These are phyloP conservation scores for Oceanites oceanicus DNA, from an alignment of 2,113 vertebrate species.

Conservation along the genomic window DNA sequence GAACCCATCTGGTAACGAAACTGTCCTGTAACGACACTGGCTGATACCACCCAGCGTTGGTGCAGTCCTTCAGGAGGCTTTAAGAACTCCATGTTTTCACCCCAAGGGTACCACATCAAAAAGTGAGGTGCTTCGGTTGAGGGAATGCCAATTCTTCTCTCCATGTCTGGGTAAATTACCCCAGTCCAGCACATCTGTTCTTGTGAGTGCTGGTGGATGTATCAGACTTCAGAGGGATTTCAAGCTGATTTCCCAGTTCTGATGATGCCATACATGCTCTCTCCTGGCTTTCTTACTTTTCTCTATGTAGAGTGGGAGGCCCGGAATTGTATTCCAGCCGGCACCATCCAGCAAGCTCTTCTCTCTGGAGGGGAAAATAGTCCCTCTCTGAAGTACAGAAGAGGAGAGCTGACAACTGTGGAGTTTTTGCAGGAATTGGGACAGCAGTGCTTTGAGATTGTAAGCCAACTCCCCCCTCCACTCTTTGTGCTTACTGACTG, in stretches of 20 bases:
- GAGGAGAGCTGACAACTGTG: conserved; percentile 73
- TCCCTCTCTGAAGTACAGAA: conserved; percentile 74
- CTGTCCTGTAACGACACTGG: not conserved
- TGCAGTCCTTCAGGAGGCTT: not conserved
- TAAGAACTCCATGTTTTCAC: not conserved
- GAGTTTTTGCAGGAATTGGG: conserved; percentile 75
- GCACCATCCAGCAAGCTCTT: conserved; percentile 71
- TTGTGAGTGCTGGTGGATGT: fast-evolving
- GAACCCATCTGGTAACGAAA: not conserved
- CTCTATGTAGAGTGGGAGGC: conserved; percentile 77
- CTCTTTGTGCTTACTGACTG: not conserved
- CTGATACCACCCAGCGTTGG: not conserved
- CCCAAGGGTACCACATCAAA: not conserved
- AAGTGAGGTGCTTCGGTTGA: not conserved
- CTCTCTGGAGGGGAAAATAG: conserved; percentile 56
- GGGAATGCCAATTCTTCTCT: not conserved
- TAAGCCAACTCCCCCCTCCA: conserved; percentile 48
- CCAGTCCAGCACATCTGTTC: not conserved
- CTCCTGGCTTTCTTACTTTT: not conserved
- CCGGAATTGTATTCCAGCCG: conserved; percentile 63
- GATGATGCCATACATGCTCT: not conserved
- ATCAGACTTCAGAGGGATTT: not conserved
- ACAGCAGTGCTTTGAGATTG: conserved; percentile 73
- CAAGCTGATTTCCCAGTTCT: not conserved
- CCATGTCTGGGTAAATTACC: no score